phyloP scores from a whole-genome alignment of 2,888 invertebrate genomes.

The Acrobasis consociella region DNA sequence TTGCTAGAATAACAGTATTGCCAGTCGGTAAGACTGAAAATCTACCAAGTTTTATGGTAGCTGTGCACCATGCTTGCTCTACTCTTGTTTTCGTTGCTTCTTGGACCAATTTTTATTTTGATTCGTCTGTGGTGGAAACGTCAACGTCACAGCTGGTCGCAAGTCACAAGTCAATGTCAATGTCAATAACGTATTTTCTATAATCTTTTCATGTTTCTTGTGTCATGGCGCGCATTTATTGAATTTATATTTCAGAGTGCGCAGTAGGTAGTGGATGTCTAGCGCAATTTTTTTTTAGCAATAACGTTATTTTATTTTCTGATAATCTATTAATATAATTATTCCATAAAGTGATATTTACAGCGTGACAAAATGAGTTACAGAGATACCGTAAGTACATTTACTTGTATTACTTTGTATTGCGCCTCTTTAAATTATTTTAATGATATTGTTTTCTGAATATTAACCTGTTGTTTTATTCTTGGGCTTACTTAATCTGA shows the following conservation, averaged over 20 bases:
- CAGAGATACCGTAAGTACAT: constrained; percentile 66
- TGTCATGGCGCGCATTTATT: constrained; percentile 14
- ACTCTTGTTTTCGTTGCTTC: too few relatives aligned
- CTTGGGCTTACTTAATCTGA: background rate
- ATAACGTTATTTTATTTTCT: background rate
- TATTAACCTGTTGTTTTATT: background rate
- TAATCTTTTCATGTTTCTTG: background rate
- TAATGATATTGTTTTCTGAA: too few relatives aligned
- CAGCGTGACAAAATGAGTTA: constrained; percentile 58
- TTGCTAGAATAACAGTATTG: too few relatives aligned
- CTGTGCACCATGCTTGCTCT: too few relatives aligned
- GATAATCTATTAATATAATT: background rate
- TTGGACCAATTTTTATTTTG: too few relatives aligned
- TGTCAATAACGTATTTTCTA: background rate
- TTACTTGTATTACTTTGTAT: constrained; percentile 14
- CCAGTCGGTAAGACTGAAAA: too few relatives aligned
- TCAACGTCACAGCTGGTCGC: too few relatives aligned
- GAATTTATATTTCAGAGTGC: constrained; percentile 18
- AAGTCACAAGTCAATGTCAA: too few relatives aligned
- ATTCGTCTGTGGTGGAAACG: too few relatives aligned
- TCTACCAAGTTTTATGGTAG: too few relatives aligned
- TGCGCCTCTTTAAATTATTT: background rate
- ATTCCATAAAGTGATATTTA: background rate
- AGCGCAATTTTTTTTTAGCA: constrained; percentile 16
- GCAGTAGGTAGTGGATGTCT: constrained; percentile 11